Evolutionary conservation across 2,888 invertebrate genomes (phyloP).

Genomic region (Peribatodes rhomboidaria): DNA sequence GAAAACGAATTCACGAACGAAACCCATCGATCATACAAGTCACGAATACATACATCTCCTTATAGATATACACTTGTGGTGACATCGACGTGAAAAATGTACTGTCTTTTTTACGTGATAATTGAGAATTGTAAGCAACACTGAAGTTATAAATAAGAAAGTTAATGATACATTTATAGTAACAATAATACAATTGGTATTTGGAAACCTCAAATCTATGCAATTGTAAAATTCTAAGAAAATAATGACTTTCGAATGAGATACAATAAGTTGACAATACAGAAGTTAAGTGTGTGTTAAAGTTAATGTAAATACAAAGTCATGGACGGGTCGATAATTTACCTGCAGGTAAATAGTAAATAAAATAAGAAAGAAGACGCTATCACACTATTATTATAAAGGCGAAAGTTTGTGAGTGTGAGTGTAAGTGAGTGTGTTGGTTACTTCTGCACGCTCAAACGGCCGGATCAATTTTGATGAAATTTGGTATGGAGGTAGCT

Average conservation of each 20-base stretch:
- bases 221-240: conserved; percentile 33
- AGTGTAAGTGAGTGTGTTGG: too few species aligned
- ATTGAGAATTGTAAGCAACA: conserved; percentile 13
- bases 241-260: conserved; percentile 2
- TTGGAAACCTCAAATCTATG: conserved; percentile 34
- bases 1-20: conserved; percentile 17
- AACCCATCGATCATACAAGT: conserved; percentile 9
- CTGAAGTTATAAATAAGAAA: conserved; percentile 24
- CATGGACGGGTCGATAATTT: too few species aligned
- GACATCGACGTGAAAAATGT: conserved; percentile 18
- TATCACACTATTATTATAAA: too few species aligned
- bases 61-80: conserved; percentile 13
- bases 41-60: conserved; percentile 20
- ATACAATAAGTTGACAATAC: not conserved
- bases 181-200: conserved; percentile 28
- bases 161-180: conserved; percentile 14
- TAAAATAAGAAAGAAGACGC: too few species aligned
- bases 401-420: too few species aligned
- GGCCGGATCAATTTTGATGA: too few species aligned
- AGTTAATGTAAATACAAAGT: too few species aligned
- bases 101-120: not conserved
- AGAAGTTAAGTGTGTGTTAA: too few species aligned
- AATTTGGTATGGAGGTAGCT: too few species aligned
- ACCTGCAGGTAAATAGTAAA: too few species aligned
- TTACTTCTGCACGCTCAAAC: too few species aligned